These are phyloP conservation scores for Palythoa caribaeorum DNA, from an alignment of 92 coral and sea anemone genomes.

Conservation along the genomic window DNA sequence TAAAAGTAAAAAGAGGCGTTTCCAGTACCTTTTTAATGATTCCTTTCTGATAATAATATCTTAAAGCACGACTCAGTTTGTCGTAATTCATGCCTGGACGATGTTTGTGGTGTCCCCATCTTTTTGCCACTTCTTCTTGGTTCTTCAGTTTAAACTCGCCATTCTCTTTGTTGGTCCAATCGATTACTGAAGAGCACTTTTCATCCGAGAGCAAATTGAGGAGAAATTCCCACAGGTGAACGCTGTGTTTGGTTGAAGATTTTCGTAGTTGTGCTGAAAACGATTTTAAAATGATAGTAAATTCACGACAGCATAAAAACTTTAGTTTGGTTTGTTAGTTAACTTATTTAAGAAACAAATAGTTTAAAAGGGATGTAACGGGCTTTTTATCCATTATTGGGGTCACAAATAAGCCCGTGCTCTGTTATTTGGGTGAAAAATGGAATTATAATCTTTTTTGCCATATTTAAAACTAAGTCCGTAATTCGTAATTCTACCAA, in stretches of 20 bases:
- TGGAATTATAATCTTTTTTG: too few species aligned
- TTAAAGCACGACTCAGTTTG: slow-evolving; percentile 90
- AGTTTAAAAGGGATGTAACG: too few species aligned
- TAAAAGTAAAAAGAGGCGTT: not conserved
- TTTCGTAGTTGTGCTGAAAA: slow-evolving; percentile 25
- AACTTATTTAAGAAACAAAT: too few species aligned
- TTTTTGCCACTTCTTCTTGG: slow-evolving; percentile 94
- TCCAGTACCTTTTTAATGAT: slow-evolving; percentile 87
- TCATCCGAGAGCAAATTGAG: slow-evolving; percentile 85
- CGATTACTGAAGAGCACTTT: slow-evolving; percentile 77
- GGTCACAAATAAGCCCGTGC: too few species aligned
- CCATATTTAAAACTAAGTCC: too few species aligned
- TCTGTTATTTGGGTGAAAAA: too few species aligned
- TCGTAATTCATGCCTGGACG: slow-evolving; percentile 97
- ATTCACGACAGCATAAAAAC: not conserved
- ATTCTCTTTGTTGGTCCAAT: slow-evolving; percentile 90
- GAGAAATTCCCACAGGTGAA: slow-evolving; percentile 95
- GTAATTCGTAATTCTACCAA: too few species aligned
- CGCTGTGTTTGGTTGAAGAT: slow-evolving; percentile 73
- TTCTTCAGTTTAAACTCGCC: slow-evolving; percentile 91
- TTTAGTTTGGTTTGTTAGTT: not conserved
- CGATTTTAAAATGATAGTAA: not conserved
- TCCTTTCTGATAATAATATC: slow-evolving; percentile 92
- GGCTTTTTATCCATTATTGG: too few species aligned
- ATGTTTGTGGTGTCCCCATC: slow-evolving; percentile 92